Evolutionary conservation across 2,797 vertebrate genomes (phyloP), one percentile per base, ranked within the genome.

Genomic region (Thunnus albacares): DNA sequence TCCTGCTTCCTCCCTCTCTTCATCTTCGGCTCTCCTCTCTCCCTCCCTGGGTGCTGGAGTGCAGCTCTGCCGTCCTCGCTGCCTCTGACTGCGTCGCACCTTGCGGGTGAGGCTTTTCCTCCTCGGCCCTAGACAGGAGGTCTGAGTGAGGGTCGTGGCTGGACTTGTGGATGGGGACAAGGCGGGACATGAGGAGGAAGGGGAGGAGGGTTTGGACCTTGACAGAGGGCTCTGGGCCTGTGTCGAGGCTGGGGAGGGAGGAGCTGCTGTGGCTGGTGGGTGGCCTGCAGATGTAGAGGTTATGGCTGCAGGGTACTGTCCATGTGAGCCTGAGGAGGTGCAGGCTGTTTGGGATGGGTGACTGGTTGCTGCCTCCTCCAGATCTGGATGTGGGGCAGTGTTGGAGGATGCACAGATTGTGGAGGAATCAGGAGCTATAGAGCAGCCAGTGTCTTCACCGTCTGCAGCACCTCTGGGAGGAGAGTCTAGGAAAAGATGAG

Each of bases 341-440:
- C 38, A 71, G 22, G 35, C 41, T 1, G 77, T 58, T 28, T 65
- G 83, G 11, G 63, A 22, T 2, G 12, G 43, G 47, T 13, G 63
- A 41, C 3, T 22, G n/a, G n/a, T 12, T 5, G 2, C 18, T 0
- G 4, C 1, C 1, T 65, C 51, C 20, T 65, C 77, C 26, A 24
- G 72, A 43, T 77, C 70, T 15, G 56, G 61, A 30, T 75, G 55
- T 1, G 49, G 30, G 24, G 11, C 43, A 8, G n/a, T 59, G 49
- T 60, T 45, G 41, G 85, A 79, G 26, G 81, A 63, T 4, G 53
- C 6, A n/a, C 70, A 79, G 20, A 80, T 65, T 26, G 87, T 90
- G 57, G 89, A 92, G 0, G 87, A 93, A 74, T 93, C 89, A 1
- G 93, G 89, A 73, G 74, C 81, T 10, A 65, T 59, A 2, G 80